These are phyloP conservation scores for Yponomeuta plumbellus DNA, from an alignment of 2,888 invertebrate genomes.

Conservation along the genomic window DNA sequence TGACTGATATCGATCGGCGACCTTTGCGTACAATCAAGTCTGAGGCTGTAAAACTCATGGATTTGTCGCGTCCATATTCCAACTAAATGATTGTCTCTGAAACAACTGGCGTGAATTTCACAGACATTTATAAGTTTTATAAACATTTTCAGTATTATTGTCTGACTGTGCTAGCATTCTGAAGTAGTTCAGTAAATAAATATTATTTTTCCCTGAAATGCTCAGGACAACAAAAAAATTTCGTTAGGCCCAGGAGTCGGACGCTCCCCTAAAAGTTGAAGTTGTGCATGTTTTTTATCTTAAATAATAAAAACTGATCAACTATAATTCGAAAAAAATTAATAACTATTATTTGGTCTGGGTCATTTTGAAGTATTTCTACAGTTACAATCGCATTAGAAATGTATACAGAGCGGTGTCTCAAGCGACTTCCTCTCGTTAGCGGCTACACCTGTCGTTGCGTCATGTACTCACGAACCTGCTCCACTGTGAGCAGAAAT, in stretches of 20 bases:
- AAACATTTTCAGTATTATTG: too few relatives aligned
- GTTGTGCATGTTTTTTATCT: too few relatives aligned
- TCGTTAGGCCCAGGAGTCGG: too few relatives aligned
- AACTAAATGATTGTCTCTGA: neutral
- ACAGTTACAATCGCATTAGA: conserved; percentile 18
- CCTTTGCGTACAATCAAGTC: neutral
- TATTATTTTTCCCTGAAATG: too few relatives aligned
- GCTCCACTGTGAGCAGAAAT: neutral
- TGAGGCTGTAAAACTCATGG: neutral
- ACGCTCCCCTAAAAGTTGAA: too few relatives aligned
- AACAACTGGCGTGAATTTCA: neutral
- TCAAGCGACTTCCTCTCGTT: conserved; percentile 26
- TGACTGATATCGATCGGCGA: neutral
- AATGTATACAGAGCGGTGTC: conserved; percentile 17
- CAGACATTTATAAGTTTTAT: neutral
- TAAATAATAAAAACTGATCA: too few relatives aligned
- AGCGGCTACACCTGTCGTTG: conserved; percentile 24
- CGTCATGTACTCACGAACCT: conserved; percentile 18
- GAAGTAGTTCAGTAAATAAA: too few relatives aligned
- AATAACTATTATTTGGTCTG: too few relatives aligned
- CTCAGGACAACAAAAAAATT: too few relatives aligned
- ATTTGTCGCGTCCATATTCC: neutral
- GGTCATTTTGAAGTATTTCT: neutral
- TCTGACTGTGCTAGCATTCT: too few relatives aligned
- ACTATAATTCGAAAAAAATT: too few relatives aligned